Evolutionary conservation across 2,797 vertebrate species (phyloP).

Genomic region (Mycteria americana): DNA sequence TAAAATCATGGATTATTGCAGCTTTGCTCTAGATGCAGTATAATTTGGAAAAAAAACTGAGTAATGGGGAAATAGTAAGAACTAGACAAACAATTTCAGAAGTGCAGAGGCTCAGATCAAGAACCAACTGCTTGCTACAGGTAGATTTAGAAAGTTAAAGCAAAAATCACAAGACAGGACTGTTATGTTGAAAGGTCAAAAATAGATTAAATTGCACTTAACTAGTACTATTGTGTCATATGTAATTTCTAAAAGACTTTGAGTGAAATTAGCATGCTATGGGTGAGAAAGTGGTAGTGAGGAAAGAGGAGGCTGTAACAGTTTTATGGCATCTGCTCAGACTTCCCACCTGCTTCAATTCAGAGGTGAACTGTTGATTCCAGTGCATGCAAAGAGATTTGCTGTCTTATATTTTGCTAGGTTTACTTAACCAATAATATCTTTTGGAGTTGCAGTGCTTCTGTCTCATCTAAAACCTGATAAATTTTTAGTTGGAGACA

Average conservation of each 20-base stretch:
- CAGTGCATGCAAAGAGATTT: background rate
- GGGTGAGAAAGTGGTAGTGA: background rate
- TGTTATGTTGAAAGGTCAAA: background rate
- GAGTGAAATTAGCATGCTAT: background rate
- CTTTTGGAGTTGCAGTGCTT: background rate
- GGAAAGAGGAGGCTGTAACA: background rate
- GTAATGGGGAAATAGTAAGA: background rate
- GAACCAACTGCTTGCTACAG: background rate
- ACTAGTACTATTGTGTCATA: background rate
- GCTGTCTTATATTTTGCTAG: background rate
- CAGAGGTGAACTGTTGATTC: background rate
- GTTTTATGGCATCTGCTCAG: background rate
- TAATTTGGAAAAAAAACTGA: background rate
- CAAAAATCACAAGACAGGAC: background rate
- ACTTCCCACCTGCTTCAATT: fast-evolving
- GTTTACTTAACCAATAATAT: background rate
- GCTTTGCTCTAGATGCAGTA: background rate
- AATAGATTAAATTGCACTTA: background rate
- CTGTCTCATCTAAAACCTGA: background rate
- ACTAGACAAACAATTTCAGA: background rate
- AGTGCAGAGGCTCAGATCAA: background rate
- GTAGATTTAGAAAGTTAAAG: background rate
- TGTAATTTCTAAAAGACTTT: background rate
- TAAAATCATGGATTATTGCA: background rate
- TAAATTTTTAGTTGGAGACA: background rate